Percentiles rank a stretch among this genome's conserved stretches.
Conservation (phyloP, 37 sponge, comb jelly and placozoan genomes). For the Bolinopsis microptera region DNA sequence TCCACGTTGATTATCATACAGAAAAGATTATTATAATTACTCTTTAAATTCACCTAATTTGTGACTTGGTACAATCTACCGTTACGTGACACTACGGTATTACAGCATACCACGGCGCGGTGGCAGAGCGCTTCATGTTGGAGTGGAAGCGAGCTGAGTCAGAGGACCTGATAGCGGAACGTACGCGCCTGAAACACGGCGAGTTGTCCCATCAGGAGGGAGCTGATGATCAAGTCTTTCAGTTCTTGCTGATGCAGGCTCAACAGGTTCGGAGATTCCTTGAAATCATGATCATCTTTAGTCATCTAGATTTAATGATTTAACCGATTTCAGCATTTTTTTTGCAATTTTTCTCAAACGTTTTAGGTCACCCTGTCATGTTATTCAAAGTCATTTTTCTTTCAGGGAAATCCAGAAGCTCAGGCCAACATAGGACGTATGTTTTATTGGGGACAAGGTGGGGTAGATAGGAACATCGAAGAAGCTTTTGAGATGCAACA, state of each 20-base stretch:
- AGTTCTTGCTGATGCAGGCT: constrained; percentile 61
- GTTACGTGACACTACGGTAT: no score
- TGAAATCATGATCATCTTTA: background rate
- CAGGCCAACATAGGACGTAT: constrained; percentile 54
- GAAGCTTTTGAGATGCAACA: constrained; percentile 62
- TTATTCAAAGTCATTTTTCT: no score
- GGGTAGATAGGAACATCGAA: constrained; percentile 16
- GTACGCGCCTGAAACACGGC: constrained; percentile 31
- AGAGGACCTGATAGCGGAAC: constrained; percentile 4
- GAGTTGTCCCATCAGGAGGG: constrained; percentile 7
- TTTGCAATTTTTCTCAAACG: background rate
- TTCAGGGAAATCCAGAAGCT: constrained; percentile 43
- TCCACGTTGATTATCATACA: no score
- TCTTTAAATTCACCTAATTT: no score
- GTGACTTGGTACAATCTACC: no score
- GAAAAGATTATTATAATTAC: no score
- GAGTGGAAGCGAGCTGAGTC: constrained; percentile 6
- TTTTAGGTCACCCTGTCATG: no score
- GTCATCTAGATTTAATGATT: no score
- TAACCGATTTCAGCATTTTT: background rate
- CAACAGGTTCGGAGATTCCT: background rate
- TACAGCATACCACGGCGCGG: constrained; percentile 37
- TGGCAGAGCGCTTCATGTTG: constrained; percentile 27
- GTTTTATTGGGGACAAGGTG: constrained; percentile 58
- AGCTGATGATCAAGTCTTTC: constrained; percentile 40